Conservation (phyloP, 2,888 invertebrate genomes). For the Anorthoa munda region DNA sequence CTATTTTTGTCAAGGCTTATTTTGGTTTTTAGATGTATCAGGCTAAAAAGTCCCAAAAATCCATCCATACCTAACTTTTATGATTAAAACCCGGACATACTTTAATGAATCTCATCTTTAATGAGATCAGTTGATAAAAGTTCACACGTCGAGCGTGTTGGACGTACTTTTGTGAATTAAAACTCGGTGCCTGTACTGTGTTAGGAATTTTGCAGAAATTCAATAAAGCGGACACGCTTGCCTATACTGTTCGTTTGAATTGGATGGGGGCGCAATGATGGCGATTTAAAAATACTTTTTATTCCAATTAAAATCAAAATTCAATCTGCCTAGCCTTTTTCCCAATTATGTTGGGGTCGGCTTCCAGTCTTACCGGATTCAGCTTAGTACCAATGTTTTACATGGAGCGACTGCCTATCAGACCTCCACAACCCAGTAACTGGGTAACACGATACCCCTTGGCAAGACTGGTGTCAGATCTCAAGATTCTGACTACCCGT, state of each 20-base stretch:
- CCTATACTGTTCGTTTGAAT: constrained; percentile 69
- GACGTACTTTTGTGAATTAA: constrained; percentile 69
- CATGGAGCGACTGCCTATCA: too few species aligned
- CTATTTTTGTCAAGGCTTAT: too few species aligned
- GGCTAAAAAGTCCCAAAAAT: not conserved
- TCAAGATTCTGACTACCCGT: too few species aligned
- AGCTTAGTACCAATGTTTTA: too few species aligned
- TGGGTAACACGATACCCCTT: too few species aligned
- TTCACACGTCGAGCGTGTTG: constrained; percentile 10
- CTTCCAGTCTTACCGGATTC: too few species aligned
- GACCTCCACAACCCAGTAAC: too few species aligned
- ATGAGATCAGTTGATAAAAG: constrained; percentile 44
- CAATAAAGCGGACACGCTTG: constrained; percentile 80
- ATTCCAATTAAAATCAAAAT: too few species aligned
- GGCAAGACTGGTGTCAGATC: too few species aligned
- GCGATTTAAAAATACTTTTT: constrained; percentile 31
- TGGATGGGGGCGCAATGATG: constrained; percentile 55
- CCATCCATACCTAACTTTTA: not conserved
- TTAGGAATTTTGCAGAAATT: constrained; percentile 86
- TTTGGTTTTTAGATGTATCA: rapidly evolving
- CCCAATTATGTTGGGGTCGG: too few species aligned
- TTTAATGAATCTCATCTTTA: constrained; percentile 38
- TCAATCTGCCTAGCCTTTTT: too few species aligned
- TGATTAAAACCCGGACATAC: constrained; percentile 22
- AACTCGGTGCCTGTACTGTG: constrained; percentile 78